Base-by-base conservation (phyloP, 2,797 vertebrate genomes). In the Trachurus trachurus region DNA sequence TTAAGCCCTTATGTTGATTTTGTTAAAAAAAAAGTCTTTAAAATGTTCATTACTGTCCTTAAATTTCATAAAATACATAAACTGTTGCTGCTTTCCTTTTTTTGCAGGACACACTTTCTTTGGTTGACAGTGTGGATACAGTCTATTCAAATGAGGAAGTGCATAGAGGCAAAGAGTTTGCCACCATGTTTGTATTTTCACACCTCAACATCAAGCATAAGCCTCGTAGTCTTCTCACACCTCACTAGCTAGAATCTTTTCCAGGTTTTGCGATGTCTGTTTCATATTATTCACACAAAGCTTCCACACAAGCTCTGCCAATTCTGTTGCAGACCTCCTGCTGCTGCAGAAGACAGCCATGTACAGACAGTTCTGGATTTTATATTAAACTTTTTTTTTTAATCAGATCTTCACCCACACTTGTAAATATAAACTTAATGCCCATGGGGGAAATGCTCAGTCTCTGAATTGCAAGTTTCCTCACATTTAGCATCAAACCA, bases 131-230 rank as follows among this genome's bases (percentile, higher is more conserved):
- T 29, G 13, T 9, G 40, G 64, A 42, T 11, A 10, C 10, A 42
- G 40, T 42, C 40, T 42, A 11, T 3, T 42, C 40, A 16, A 39
- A 44, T 15, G 17, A 45, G 8, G 3, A 9, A 45, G 6, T n/a
- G 5, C 37, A 52, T 12, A 11, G 6, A 29, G 57, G 12, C 13
- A 34, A 16, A 39, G 0, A 7, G 34, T 58, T 62, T 56, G 31
- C 44, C 45, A 29, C 37, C 0, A 1, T 34, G 29, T 61, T 49
- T 65, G 53, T 60, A 9, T 72, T 57, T 67, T 81, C 50, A 64
- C 70, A 65, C 60, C 52, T 78, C 31, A 58, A 29, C 44, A 45
- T 45, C 34, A 19, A 71, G 2, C 56, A 26, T 63, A 66, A 22
- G 56, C 21, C 44, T 19, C 2, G 4, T 19, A 6, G 13, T 62